phyloP scores from a whole-genome alignment of 2,888 invertebrate genomes.

The Leucophora obtusa region DNA sequence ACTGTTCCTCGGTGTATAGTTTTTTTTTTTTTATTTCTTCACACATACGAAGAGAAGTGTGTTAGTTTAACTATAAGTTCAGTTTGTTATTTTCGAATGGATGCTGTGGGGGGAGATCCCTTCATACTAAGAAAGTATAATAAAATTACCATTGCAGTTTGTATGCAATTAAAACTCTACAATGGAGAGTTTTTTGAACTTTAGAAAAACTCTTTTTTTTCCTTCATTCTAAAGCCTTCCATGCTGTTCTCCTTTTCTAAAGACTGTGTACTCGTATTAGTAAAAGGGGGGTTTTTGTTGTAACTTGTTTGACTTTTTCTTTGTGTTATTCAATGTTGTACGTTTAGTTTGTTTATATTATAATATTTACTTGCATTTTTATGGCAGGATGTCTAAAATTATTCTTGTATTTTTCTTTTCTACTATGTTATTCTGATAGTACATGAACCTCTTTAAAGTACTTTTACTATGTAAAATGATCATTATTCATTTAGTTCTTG shows the following conservation, averaged over 20 bases:
- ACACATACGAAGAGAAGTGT: neutral
- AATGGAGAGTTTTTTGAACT: slow-evolving; percentile 61
- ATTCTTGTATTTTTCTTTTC: slow-evolving; percentile 11
- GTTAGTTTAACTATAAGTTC: neutral
- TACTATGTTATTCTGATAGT: slow-evolving; percentile 27
- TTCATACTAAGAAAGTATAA: neutral
- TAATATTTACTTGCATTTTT: slow-evolving; percentile 24
- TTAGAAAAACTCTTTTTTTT: slow-evolving; percentile 28
- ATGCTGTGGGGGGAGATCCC: slow-evolving; percentile 10
- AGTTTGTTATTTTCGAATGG: neutral
- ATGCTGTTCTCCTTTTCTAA: neutral
- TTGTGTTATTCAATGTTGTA: neutral
- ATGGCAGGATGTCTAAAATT: slow-evolving; percentile 49
- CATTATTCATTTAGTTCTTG: slow-evolving; percentile 22
- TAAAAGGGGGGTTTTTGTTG: neutral
- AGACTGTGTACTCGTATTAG: neutral
- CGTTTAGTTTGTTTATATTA: slow-evolving; percentile 6
- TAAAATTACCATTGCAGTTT: slow-evolving; percentile 21
- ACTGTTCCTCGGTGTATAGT: neutral
- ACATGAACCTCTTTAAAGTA: slow-evolving; percentile 46
- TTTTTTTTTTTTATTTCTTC: neutral
- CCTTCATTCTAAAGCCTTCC: too few relatives aligned
- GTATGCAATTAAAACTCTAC: slow-evolving; percentile 35
- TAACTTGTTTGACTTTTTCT: too few relatives aligned
- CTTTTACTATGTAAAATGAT: slow-evolving; percentile 31